These are phyloP conservation scores for Ganaspis sp. DNA, from an alignment of 1,140 invertebrate species.

Conservation along the genomic window DNA sequence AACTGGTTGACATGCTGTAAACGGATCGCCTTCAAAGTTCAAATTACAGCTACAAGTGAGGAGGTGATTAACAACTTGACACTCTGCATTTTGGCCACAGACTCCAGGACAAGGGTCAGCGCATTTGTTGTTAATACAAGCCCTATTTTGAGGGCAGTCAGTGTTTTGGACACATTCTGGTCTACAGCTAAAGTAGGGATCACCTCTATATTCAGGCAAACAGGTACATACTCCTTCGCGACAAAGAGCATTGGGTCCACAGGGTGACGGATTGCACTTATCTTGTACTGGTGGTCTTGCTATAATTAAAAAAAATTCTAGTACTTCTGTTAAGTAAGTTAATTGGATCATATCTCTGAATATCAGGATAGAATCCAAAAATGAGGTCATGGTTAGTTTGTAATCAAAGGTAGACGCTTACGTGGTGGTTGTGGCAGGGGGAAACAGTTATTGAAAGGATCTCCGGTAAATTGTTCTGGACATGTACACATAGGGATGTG, in stretches of 20 bases:
- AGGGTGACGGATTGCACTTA: constrained; percentile 77
- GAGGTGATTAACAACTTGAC: constrained; percentile 80
- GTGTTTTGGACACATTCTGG: constrained; percentile 81
- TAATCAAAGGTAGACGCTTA: constrained; percentile 49
- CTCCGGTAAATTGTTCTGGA: constrained; percentile 77
- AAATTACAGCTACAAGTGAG: constrained; percentile 83
- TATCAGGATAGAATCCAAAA: neutral
- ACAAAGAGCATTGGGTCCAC: constrained; percentile 75
- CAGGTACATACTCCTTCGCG: constrained; percentile 72
- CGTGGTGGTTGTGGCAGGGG: constrained; percentile 68
- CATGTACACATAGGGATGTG: constrained; percentile 79
- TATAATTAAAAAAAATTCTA: constrained; percentile 51
- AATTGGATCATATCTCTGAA: neutral
- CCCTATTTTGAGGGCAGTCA: constrained; percentile 80
- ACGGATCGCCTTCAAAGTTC: constrained; percentile 86
- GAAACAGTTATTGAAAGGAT: constrained; percentile 79
- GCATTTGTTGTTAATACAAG: constrained; percentile 86
- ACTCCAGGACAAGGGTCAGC: constrained; percentile 84
- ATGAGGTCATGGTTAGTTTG: neutral
- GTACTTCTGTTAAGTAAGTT: neutral
- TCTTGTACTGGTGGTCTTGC: constrained; percentile 68
- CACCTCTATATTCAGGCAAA: constrained; percentile 71
- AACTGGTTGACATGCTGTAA: constrained; percentile 72
- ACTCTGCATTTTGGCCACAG: constrained; percentile 83
- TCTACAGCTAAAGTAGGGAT: constrained; percentile 73